Evolutionary conservation across 2,888 invertebrate genomes (phyloP), one percentile per base, ranked within the genome.

Genomic region (Tortricodes alternella): DNA sequence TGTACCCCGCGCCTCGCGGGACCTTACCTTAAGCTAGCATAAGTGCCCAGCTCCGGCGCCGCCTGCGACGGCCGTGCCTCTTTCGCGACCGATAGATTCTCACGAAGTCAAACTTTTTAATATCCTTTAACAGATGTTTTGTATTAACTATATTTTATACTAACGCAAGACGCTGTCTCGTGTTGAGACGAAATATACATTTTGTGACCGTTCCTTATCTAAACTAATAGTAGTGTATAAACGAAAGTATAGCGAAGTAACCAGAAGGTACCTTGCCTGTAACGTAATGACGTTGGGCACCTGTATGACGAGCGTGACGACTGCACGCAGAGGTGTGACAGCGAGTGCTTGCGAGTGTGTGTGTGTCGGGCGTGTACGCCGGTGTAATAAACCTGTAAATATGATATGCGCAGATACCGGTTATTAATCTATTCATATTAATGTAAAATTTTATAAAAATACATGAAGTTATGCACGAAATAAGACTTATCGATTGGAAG

Each of bases 51-150:
- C 35, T 16, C 35, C 9, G 5, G n/a, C 29, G 2, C 11, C 6
- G 2, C 6, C 2, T 27, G 6, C 9, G 27, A 3, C 27, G 8
- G 6, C 6, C 29, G 11, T 3, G 29, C 2, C 29, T 21, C 3
- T 4, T 4, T 6, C 21, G 21, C 29, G 29, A 1, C 29, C 32
- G 32, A 5, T n/a, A 3, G 11, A 32, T 32, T 11, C n/a, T 0
- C 11, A 4, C n/a, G n/a, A 6, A 11, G 11, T 3, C 1, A n/a
- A 35, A 8, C n/a, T 34, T 7, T 13, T 34, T 2, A 50, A 49
- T 39, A 39, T 49, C n/a, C n/a, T 49, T 39, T 32, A 38, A 39
- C 49, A 50, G 32, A 21, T n/a, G 39, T 50, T 50, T 50, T 50
- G 50, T 50, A 50, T 23, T 23, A 16, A 48, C n/a, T 5, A n/a